Base-by-base conservation (phyloP, 2,113 vertebrate genomes). In the Rhinoderma darwinii region DNA sequence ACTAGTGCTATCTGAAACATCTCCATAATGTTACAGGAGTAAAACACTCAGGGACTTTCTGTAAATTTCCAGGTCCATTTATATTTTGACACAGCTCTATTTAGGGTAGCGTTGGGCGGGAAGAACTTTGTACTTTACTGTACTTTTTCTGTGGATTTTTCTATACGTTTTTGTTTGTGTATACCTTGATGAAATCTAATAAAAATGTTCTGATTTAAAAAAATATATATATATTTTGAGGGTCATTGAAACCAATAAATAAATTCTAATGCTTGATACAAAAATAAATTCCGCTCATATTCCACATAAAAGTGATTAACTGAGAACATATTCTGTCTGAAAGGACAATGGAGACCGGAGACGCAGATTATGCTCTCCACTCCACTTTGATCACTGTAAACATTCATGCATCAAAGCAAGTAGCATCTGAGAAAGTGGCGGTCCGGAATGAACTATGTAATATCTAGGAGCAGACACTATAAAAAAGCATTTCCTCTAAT, bases 301-400 rank as follows among this genome's bases (percentile, higher is more conserved):
- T 43, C 43, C 10, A 41, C 72, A 43, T 15, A 12, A 17, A 73
- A 2, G 37, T 10, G 70, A 41, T n/a, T 43, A 74, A 74, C 32
- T n/a, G 39, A 7, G 10, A 72, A n/a, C 72, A 43, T 20, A 74
- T 74, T 43, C 72, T n/a, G 22, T 20, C 20, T n/a, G 72, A 74
- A 41, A 43, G 39, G 20, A n/a, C 72, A 12, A 12, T 39, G 35
- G 35, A n/a, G 72, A 12, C 22, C 37, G 37, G 6, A 15, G 72
- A 15, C 17, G n/a, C 8, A 41, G 22, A 74, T 74, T 74, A 10
- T 43, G 0, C 5, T 43, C 72, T 73, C 35, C 72, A 43, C 72
- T 73, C 35, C 72, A 43, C 37, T 43, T 74, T 74, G 72, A 73
- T 41, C 39, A 74, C 4, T 74, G 39, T 74, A 74, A 74, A 74